A percentile compares a stretch with the other conserved stretches of the same genome.
These are phyloP conservation scores for Oryctolagus cuniculus DNA, from an alignment of 2,113 vertebrate species.

Conservation along the genomic window mOryCun1.1 NC_091433.1:71975501-71976000, in stretches of 20 bases:
- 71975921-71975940: slow-evolving; percentile 11
- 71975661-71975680: slow-evolving; percentile 47
- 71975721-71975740: slow-evolving; percentile 26
- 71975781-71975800: slow-evolving; percentile 20
- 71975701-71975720: slow-evolving; percentile 17
- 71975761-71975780: slow-evolving; percentile 42
- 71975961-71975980: slow-evolving; percentile 39
- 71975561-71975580: slow-evolving; percentile 71
- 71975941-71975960: not conserved
- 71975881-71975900: slow-evolving; percentile 46
- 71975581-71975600: slow-evolving; percentile 64
- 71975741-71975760: slow-evolving; percentile 3
- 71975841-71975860: not conserved
- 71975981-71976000: slow-evolving; percentile 44
- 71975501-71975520: not conserved
- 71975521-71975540: not conserved
- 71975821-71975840: not conserved
- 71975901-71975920: slow-evolving; percentile 28
- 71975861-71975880: not conserved
- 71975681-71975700: slow-evolving; percentile 47
- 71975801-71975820: slow-evolving; percentile 37
- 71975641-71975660: slow-evolving; percentile 64
- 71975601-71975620: slow-evolving; percentile 58
- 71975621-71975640: slow-evolving; percentile 67
- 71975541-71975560: not conserved